Conservation (phyloP, 2,888 invertebrate genomes). For the Vannuccia rotundouncinata region DNA sequence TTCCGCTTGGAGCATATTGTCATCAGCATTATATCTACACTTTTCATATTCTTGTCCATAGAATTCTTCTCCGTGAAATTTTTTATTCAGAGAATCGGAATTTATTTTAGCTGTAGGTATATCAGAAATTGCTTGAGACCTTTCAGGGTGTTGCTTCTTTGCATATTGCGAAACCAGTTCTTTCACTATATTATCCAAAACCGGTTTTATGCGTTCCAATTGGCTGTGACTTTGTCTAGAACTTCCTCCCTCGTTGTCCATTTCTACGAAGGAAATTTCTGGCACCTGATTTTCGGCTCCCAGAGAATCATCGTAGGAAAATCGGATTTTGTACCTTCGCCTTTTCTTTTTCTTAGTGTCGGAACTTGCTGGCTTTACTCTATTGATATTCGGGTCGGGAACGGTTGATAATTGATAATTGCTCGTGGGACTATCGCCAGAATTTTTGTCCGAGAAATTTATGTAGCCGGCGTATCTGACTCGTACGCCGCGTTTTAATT, state of each 20-base stretch:
- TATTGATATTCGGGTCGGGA: neutral
- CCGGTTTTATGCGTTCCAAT: neutral
- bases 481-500: neutral
- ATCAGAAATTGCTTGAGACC: neutral
- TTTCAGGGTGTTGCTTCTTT: neutral
- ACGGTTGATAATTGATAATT: neutral
- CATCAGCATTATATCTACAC: neutral
- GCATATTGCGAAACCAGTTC: neutral
- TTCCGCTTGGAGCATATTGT: neutral
- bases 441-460: neutral
- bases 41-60: neutral
- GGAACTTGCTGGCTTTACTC: neutral
- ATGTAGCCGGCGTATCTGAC: neutral
- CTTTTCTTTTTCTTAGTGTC: neutral
- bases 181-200: neutral
- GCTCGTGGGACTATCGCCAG: neutral
- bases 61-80: neutral
- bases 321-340: neutral
- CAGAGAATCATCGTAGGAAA: neutral
- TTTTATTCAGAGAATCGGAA: too few relatives aligned
- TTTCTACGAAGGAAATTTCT: neutral
- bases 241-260: neutral
- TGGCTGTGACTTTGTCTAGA: neutral
- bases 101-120: neutral
- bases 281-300: neutral